A percentile compares a stretch with the other conserved stretches of the same genome.
Evolutionary conservation across 2,797 vertebrate genomes (phyloP).

Genomic region (Enteromius anoplus): DNA sequence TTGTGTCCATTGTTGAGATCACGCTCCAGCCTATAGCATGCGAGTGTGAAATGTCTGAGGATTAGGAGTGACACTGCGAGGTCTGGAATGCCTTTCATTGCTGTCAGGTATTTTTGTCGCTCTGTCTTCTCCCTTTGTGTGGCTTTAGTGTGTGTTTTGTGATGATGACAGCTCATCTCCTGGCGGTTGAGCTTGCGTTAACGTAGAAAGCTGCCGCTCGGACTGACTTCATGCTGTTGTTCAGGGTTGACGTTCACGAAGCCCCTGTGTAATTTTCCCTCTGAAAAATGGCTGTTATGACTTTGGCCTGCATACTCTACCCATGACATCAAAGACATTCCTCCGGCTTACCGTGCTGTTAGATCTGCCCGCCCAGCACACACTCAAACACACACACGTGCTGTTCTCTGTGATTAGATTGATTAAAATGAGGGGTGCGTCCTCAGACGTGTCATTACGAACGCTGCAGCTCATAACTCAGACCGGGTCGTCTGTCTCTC

Average conservation of each 20-base stretch:
- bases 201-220: not conserved
- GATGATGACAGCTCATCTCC: constrained; percentile 38
- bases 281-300: constrained; percentile 55
- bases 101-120: constrained; percentile 35
- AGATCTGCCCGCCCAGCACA: constrained; percentile 50
- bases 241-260: not conserved
- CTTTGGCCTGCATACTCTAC: constrained; percentile 53
- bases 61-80: not conserved
- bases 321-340: constrained; percentile 59
- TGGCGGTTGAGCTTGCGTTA: not conserved
- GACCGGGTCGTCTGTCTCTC: constrained; percentile 15
- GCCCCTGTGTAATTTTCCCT: constrained; percentile 52
- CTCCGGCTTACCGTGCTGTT: constrained; percentile 28
- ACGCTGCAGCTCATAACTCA: constrained; percentile 13
- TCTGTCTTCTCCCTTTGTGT: constrained; percentile 9
- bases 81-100: constrained; percentile 39
- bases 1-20: not conserved
- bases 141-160: constrained; percentile 16
- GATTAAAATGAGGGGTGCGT: constrained; percentile 40
- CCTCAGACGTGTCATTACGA: constrained; percentile 43
- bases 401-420: constrained; percentile 46
- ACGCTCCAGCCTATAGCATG: not conserved
- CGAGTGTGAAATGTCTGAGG: not conserved
- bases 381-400: constrained; percentile 34
- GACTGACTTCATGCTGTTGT: constrained; percentile 23